Percentiles rank a stretch among this genome's conserved stretches.
Evolutionary conservation across 2,113 vertebrate species (phyloP).

Genomic region (Ctenomys sociabilis): DNA sequence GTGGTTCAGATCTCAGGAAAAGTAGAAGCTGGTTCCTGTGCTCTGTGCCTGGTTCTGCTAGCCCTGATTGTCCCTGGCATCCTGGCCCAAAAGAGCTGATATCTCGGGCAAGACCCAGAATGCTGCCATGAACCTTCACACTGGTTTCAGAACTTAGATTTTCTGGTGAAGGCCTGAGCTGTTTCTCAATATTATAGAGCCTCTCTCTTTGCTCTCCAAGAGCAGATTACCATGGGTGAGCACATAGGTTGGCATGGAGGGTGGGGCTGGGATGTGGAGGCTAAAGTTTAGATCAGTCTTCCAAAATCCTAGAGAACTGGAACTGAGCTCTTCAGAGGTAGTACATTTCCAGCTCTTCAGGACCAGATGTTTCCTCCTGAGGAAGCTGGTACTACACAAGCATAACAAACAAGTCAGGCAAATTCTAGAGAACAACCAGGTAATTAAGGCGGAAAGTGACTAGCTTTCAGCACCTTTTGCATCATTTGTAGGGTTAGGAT

Average conservation of each 20-base stretch:
- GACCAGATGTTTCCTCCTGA: fast-evolving
- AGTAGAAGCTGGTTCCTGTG: background rate
- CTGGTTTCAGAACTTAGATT: fast-evolving
- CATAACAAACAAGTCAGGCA: fast-evolving
- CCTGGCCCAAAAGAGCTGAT: fast-evolving
- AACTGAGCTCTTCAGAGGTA: background rate
- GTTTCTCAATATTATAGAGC: fast-evolving
- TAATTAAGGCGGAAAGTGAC: too few species aligned
- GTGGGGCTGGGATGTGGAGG: background rate
- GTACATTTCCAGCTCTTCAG: fast-evolving
- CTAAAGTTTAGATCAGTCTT: background rate
- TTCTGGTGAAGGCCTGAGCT: fast-evolving
- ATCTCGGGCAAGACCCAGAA: fast-evolving
- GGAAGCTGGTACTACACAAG: background rate
- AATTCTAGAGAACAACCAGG: background rate
- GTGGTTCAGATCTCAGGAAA: background rate
- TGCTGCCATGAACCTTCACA: background rate
- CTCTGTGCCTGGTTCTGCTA: fast-evolving
- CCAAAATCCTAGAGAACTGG: fast-evolving
- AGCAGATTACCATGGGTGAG: fast-evolving
- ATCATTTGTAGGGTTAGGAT: background rate
- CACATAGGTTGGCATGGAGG: fast-evolving
- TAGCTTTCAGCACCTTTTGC: background rate
- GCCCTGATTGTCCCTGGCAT: fast-evolving
- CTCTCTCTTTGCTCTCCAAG: background rate